phyloP scores from a whole-genome alignment of 2,113 vertebrate genomes.

The Gorilla gorilla region DNA sequence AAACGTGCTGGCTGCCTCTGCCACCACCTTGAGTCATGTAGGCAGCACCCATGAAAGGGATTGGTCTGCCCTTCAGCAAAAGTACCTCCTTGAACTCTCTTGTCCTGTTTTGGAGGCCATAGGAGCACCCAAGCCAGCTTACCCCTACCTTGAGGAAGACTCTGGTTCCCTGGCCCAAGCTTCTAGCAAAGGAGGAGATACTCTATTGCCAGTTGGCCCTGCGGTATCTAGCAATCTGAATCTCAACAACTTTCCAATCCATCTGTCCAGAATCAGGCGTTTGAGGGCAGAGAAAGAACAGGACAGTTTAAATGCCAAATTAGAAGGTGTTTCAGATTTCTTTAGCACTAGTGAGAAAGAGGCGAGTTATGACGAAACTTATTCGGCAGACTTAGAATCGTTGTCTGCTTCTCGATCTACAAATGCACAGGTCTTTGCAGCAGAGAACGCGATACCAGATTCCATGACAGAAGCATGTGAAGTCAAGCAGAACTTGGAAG shows the following conservation, averaged over 20 bases:
- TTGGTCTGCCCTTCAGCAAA: slow-evolving; percentile 73
- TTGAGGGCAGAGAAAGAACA: slow-evolving; percentile 70
- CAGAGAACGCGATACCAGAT: neutral
- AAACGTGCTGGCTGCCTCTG: slow-evolving; percentile 22
- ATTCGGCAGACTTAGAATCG: slow-evolving; percentile 53
- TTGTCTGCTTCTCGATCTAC: slow-evolving; percentile 49
- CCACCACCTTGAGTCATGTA: neutral
- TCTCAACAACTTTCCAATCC: slow-evolving; percentile 17
- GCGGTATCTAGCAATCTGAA: slow-evolving; percentile 21
- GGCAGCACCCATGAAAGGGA: neutral
- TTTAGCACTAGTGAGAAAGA: slow-evolving; percentile 71
- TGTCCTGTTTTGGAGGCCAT: slow-evolving; percentile 53
- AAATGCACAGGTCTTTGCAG: slow-evolving; percentile 28
- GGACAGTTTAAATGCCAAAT: neutral
- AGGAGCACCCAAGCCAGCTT: slow-evolving; percentile 43
- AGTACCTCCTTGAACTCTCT: slow-evolving; percentile 71
- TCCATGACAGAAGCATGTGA: neutral
- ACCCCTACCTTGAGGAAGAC: slow-evolving; percentile 59
- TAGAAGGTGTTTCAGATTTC: slow-evolving; percentile 62
- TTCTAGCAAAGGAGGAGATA: slow-evolving; percentile 49
- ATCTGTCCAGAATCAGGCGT: neutral
- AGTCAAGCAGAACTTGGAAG: slow-evolving; percentile 51
- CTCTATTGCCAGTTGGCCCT: slow-evolving; percentile 9
- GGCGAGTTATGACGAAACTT: slow-evolving; percentile 27
- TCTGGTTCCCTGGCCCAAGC: slow-evolving; percentile 48